Base-by-base conservation (phyloP, 2,888 invertebrate genomes). In the Agrotis exclamationis region DNA sequence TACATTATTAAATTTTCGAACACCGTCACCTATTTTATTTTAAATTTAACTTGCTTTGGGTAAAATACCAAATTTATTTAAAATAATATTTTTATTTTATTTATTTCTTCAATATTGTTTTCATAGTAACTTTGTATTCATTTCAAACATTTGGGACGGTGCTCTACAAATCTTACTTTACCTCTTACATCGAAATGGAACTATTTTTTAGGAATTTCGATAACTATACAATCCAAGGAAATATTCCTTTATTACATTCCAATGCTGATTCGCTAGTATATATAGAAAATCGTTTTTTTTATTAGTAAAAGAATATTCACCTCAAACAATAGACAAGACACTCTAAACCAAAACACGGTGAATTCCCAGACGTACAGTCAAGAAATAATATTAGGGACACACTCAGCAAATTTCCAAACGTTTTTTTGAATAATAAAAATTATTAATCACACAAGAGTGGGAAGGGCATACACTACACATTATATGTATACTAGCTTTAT, bases 101-200 rank as follows among this genome's bases (percentile, higher is more conserved):
- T 74, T 48, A 7, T 44, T 44, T 24, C 2, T 45, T 20, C 7
- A 18, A 24, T 7, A 14, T n/a, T 51, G 13, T 45, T 39, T 69
- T 22, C 3, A 51, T 56, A 63, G n/a, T 22, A 33, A 56, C 44
- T 57, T 45, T 2, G 11, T 24, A 71, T 57, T 58, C 24, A 1
- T 51, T 73, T 53, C 3, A 6, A 18, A 14, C 6, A 22, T 16
- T 33, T 39, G 47, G 13, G 54, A 74, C 74, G 54, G 74, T 79
- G 80, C 62, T 74, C 74, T n/a, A 39, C 24, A 50, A 39, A 62
- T 59, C 33, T 62, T 74, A 74, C 13, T 24, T 18, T 24, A 47
- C 57, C 79, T 16, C 72, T 54, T 50, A 79, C 20, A 60, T 73
- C 50, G 18, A 73, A 79, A 79, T 74, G 74, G 44, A 74, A 73